Evolutionary conservation across 2,113 vertebrate species (phyloP).

Genomic region (Cercopithecus mona): DNA sequence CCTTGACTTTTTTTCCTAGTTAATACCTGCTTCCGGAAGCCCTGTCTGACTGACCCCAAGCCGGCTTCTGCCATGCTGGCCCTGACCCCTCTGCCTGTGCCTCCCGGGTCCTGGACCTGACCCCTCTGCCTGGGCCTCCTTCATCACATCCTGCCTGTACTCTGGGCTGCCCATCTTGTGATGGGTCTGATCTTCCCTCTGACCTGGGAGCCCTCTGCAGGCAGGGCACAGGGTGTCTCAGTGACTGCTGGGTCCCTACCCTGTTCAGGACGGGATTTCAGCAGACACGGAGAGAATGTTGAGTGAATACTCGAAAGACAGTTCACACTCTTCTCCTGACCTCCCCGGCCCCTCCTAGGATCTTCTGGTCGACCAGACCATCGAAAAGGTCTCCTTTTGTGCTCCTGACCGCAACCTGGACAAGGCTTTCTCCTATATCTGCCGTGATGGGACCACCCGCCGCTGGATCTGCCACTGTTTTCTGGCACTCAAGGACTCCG

Average conservation of each 20-base stretch:
- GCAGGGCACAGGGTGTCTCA: neutral
- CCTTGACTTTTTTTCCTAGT: neutral
- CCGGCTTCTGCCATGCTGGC: neutral
- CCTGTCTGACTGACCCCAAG: neutral
- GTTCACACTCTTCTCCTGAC: neutral
- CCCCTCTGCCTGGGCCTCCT: neutral
- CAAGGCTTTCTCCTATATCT: constrained; percentile 97
- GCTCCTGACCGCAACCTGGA: constrained; percentile 95
- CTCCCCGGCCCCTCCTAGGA: constrained; percentile 83
- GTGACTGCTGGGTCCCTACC: neutral
- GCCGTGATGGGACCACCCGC: constrained; percentile 93
- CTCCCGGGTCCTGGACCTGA: neutral
- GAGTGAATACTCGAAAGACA: neutral
- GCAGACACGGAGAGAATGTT: neutral
- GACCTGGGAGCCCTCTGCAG: neutral
- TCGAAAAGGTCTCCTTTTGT: constrained; percentile 96
- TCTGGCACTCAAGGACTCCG: constrained; percentile 95
- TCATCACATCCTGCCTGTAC: neutral
- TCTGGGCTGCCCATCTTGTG: neutral
- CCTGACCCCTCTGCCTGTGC: neutral
- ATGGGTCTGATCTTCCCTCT: neutral
- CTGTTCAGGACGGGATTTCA: neutral
- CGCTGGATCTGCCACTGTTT: constrained; percentile 97
- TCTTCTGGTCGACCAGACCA: constrained; percentile 96
- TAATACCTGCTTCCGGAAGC: neutral